phyloP scores from a whole-genome alignment of 2,888 invertebrate species.

The Lycophotia porphyrea region DNA sequence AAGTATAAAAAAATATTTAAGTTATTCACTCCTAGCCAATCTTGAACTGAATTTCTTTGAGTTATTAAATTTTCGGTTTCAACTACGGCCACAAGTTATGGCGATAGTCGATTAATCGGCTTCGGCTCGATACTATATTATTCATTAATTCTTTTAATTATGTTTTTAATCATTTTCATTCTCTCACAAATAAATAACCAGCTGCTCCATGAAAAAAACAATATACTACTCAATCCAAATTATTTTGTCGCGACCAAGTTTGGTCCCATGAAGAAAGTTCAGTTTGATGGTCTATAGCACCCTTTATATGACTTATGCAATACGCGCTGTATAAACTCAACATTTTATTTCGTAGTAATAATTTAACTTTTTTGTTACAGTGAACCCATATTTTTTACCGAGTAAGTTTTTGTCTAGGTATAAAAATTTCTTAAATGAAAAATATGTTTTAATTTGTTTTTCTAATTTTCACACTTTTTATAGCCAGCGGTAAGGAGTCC shows the following conservation, averaged over 20 bases:
- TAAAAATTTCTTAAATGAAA: neutral
- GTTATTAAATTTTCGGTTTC: too few species aligned
- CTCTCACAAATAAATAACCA: neutral
- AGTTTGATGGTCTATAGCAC: neutral
- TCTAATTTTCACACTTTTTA: neutral
- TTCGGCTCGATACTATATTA: neutral
- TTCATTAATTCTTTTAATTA: neutral
- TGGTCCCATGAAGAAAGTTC: neutral
- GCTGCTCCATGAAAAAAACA: neutral
- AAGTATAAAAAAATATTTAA: neutral
- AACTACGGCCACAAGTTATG: too few species aligned
- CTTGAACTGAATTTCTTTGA: too few species aligned
- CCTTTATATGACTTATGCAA: neutral
- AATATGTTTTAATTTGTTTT: neutral
- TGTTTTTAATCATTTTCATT: neutral
- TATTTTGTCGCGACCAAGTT: neutral
- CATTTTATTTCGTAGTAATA: neutral
- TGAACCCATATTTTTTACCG: constrained; percentile 12
- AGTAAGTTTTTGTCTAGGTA: constrained; percentile 30
- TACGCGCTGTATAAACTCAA: neutral
- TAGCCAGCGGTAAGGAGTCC: constrained; percentile 29
- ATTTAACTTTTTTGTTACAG: constrained; percentile 26
- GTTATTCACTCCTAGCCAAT: too few species aligned
- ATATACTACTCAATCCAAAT: neutral
- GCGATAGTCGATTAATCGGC: too few species aligned